These are phyloP conservation scores for Semotilus atromaculatus DNA, from an alignment of 2,797 vertebrate species.

Conservation along the genomic window DNA sequence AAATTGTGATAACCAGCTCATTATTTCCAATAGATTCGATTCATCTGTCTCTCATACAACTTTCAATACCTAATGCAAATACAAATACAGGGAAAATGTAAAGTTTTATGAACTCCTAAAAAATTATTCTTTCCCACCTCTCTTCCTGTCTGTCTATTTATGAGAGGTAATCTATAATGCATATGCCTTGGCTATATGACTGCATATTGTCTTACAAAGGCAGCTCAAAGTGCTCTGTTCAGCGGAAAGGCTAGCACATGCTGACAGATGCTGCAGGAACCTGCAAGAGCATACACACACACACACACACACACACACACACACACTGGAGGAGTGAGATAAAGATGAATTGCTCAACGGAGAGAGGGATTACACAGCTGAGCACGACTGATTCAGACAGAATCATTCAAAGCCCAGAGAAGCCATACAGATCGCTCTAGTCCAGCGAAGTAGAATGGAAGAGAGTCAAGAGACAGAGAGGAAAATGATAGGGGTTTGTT, in stretches of 20 bases:
- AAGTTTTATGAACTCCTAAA: constrained; percentile 31
- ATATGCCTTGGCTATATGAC: constrained; percentile 55
- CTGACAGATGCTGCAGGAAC: constrained; percentile 63
- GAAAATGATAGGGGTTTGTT: constrained; percentile 18
- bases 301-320: constrained; percentile 7
- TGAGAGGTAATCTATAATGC: constrained; percentile 62
- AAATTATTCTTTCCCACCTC: constrained; percentile 4
- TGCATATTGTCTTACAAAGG: constrained; percentile 63
- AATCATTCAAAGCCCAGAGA: constrained; percentile 56
- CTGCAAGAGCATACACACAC: constrained; percentile 45
- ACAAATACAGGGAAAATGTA: not conserved
- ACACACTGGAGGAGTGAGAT: constrained; percentile 43
- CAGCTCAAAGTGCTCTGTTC: constrained; percentile 63
- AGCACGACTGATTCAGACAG: constrained; percentile 50
- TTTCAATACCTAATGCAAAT: not conserved
- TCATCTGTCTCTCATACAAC: not conserved
- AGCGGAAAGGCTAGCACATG: constrained; percentile 61
- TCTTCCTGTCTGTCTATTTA: constrained; percentile 48
- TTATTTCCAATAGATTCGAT: constrained; percentile 5
- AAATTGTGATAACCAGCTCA: not conserved
- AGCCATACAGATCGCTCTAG: constrained; percentile 49
- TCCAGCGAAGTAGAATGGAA: constrained; percentile 60
- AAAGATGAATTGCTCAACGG: constrained; percentile 53
- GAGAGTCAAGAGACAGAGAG: not conserved
- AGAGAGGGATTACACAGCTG: constrained; percentile 49